Percentiles rank a stretch among this genome's conserved stretches.
These are phyloP conservation scores for Scotopteryx bipunctaria DNA, from an alignment of 2,888 invertebrate genomes.

Conservation along the genomic window DNA sequence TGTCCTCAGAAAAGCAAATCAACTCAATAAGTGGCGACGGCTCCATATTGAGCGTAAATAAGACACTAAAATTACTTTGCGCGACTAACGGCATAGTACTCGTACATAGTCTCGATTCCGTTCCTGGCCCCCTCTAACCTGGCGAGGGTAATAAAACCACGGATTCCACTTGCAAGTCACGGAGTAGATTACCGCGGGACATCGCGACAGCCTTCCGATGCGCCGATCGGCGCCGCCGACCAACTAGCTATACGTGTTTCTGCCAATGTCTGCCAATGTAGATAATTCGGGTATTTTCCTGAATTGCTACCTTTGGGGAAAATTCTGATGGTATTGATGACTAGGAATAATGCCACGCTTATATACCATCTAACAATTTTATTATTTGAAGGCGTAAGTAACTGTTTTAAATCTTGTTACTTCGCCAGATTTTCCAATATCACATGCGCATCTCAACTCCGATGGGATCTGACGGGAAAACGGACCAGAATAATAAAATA, in stretches of 20 bases:
- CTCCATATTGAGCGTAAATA: no score
- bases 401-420: no score
- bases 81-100: no score
- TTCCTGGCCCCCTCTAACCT: constrained; percentile 34
- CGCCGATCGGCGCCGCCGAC: constrained; percentile 49
- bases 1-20: no score
- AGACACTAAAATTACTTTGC: no score
- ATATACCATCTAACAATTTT: no score
- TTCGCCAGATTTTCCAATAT: neutral
- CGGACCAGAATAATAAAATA: constrained; percentile 11
- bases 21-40: no score
- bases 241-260: constrained; percentile 24
- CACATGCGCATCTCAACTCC: neutral
- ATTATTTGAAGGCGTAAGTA: no score
- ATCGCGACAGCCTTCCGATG: constrained; percentile 64
- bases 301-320: no score
- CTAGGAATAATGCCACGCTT: no score
- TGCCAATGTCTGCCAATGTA: neutral
- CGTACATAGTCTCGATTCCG: neutral
- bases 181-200: constrained; percentile 76
- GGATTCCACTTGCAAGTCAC: constrained; percentile 80
- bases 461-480: constrained; percentile 3
- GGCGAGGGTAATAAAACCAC: constrained; percentile 70
- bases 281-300: constrained; percentile 7
- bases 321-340: no score